Evolutionary conservation across 2,113 vertebrate species (phyloP).

Genomic region (Marmota flaviventris): DNA sequence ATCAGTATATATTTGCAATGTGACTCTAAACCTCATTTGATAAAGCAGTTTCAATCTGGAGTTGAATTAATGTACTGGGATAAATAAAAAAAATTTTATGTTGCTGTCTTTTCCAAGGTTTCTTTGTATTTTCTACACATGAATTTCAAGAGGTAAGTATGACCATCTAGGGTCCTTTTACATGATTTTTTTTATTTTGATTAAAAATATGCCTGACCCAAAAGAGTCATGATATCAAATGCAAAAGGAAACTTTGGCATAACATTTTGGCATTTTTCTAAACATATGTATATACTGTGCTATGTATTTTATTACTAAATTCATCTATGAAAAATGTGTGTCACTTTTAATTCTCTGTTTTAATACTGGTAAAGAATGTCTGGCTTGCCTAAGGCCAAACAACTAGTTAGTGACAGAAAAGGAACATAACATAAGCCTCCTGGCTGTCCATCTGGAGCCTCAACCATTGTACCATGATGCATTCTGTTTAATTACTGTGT

Average conservation of each 20-base stretch:
- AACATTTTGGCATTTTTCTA: neutral
- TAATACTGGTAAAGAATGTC: neutral
- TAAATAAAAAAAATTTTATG: neutral
- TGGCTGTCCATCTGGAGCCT: slow-evolving; percentile 49
- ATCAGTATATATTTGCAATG: neutral
- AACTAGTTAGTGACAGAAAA: slow-evolving; percentile 30
- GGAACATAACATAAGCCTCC: neutral
- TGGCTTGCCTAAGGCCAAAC: neutral
- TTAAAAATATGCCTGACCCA: neutral
- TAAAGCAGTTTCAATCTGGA: neutral
- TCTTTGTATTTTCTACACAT: neutral
- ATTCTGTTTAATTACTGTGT: slow-evolving; percentile 58
- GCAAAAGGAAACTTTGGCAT: neutral
- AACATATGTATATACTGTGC: neutral
- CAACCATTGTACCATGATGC: neutral
- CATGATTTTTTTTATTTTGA: slow-evolving; percentile 9
- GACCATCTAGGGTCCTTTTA: neutral
- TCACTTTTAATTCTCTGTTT: slow-evolving; percentile 21
- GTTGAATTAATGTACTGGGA: neutral
- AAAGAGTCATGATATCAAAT: neutral
- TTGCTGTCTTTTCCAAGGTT: neutral
- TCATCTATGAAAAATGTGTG: neutral
- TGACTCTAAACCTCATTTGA: neutral
- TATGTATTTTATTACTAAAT: slow-evolving; percentile 15
- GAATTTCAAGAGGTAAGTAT: neutral